phyloP scores from a whole-genome alignment of 2,888 invertebrate genomes.

The Petrophora chlorosata region DNA sequence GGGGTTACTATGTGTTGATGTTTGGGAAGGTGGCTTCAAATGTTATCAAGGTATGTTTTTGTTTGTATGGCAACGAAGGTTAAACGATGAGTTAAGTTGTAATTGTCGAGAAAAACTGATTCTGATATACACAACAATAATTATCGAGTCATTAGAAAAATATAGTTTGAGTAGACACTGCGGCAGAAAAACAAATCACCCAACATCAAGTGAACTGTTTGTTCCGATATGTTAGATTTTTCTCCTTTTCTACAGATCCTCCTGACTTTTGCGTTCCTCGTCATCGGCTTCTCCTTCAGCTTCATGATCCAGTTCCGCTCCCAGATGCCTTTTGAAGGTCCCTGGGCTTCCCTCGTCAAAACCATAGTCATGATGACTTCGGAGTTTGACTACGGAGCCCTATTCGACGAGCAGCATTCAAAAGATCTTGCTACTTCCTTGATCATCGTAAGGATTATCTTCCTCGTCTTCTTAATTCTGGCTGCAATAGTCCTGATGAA shows the following conservation, averaged over 20 bases:
- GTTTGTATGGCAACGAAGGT: too few species aligned
- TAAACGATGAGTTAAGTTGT: not conserved
- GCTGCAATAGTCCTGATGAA: constrained; percentile 85
- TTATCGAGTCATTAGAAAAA: too few species aligned
- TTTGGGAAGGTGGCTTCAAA: constrained; percentile 84
- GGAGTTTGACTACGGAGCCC: constrained; percentile 3
- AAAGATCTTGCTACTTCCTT: constrained; percentile 66
- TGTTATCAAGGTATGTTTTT: constrained; percentile 79
- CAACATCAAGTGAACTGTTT: too few species aligned
- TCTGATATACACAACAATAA: constrained; percentile 17
- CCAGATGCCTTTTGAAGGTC: constrained; percentile 41
- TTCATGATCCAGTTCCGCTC: constrained; percentile 83
- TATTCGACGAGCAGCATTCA: constrained; percentile 54
- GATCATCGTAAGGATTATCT: constrained; percentile 75
- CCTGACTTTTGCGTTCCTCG: constrained; percentile 73
- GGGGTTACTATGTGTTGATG: constrained; percentile 85
- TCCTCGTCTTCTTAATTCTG: constrained; percentile 78
- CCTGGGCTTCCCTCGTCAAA: constrained; percentile 5
- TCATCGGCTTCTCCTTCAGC: constrained; percentile 81
- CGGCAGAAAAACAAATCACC: too few species aligned
- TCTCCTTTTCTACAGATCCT: constrained; percentile 72
- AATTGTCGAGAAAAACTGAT: constrained; percentile 19
- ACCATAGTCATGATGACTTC: constrained; percentile 15
- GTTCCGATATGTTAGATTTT: too few species aligned
- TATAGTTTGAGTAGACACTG: too few species aligned